Base-by-base conservation (phyloP, 2,113 vertebrate genomes). In the Chloroceryle aenea region DNA sequence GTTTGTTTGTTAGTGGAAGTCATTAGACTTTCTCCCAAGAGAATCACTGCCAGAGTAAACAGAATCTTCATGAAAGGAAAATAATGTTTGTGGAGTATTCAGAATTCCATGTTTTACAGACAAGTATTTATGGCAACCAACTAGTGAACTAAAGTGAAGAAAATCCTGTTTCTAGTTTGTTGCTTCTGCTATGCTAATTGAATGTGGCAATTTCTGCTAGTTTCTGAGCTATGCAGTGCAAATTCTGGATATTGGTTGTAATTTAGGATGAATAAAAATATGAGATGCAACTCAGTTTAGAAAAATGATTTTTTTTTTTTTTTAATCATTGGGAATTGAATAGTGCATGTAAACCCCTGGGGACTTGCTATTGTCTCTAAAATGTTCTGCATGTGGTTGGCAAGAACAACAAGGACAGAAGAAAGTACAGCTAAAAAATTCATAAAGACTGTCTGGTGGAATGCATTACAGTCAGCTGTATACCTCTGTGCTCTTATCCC, bases 1-100 rank as follows among this genome's bases (percentile, higher is more conserved):
- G 91, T 94, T 94, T 0, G 53, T 92, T 92, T 95, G 92, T 88
- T 94, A 61, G 90, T 96, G 83, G 92, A 96, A 96, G 72, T 96
- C 79, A 94, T 97, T 96, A 95, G 79, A 94, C 76, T 96, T 96
- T 95, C 88, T 95, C 95, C 93, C 96, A 73, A 45, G 93, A 92
- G 93, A 92, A 52, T 87, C 48, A 45, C 83, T 95, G 95, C 95
- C 95, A 97, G 96, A 92, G 52, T 96, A 96, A 97, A 97, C 92
- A 96, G 95, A 95, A 93, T 94, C 94, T 86, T 93, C 92, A 93
- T 93, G 85, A 93, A 96, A 94, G 69, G 84, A 94, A 95, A 96
- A 93, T 94, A 93, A 93, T 92, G 84, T 94, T 69, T 92, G 85
- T 93, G 73, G 86, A 95, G 86, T 94, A 59, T 96, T 96, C 85